phyloP scores from a whole-genome alignment of 2,113 vertebrate species.

The Thinocorus orbignyianus region DNA sequence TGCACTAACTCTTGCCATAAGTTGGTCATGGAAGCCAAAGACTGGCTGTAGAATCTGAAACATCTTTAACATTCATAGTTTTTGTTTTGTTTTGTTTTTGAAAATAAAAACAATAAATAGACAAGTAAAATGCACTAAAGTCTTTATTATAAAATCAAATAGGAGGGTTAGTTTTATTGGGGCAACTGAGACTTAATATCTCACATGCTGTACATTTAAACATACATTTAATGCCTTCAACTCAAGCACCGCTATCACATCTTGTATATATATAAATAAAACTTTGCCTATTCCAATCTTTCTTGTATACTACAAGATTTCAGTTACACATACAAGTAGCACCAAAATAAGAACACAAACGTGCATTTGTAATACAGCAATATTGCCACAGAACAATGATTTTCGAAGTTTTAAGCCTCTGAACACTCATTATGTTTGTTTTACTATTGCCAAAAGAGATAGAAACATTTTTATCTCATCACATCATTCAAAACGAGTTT shows the following conservation, averaged over 20 bases:
- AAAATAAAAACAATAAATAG: neutral
- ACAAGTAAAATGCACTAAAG: neutral
- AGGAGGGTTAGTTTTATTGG: neutral
- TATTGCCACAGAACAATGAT: slow-evolving; percentile 13
- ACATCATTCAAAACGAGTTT: slow-evolving; percentile 10
- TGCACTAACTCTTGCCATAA: neutral
- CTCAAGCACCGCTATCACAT: neutral
- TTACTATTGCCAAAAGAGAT: slow-evolving; percentile 15
- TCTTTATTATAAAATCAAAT: slow-evolving; percentile 30
- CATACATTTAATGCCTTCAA: neutral
- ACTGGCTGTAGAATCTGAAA: neutral
- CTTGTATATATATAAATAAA: neutral
- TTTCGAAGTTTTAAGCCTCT: slow-evolving; percentile 25
- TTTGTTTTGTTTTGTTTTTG: neutral
- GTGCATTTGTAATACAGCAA: neutral
- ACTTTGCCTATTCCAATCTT: neutral
- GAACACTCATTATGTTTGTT: neutral
- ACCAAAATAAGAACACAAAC: slow-evolving; percentile 7
- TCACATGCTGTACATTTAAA: neutral
- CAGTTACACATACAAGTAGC: neutral
- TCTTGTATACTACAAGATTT: neutral
- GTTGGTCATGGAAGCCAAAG: neutral
- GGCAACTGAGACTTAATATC: neutral
- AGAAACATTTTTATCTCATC: slow-evolving; percentile 36
- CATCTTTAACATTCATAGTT: neutral